Evolutionary conservation across 1,140 invertebrate species (phyloP).

Genomic region (Zaprionus africanus): DNA sequence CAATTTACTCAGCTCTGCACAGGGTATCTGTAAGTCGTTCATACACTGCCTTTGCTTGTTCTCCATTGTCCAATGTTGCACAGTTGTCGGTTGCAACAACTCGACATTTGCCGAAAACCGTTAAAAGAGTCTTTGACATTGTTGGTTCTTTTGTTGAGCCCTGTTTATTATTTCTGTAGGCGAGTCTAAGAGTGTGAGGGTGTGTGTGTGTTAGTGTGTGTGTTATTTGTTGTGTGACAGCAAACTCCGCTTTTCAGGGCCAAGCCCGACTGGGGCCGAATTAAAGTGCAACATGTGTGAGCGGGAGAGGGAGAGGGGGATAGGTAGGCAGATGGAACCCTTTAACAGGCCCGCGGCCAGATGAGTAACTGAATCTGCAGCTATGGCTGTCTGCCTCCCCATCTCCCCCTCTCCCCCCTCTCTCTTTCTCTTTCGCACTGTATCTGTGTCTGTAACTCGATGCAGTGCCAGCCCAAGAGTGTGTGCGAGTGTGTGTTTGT

Average conservation of each 20-base stretch:
- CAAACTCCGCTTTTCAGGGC: conserved; percentile 44
- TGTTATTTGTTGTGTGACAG: conserved; percentile 52
- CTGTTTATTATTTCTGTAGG: conserved; percentile 12
- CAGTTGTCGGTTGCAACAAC: conserved; percentile 6
- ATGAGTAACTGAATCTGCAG: conserved; percentile 34
- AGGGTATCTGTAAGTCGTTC: not conserved
- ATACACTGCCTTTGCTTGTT: not conserved
- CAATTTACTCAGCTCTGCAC: not conserved
- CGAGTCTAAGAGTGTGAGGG: conserved; percentile 8
- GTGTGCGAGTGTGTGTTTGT: too few species aligned
- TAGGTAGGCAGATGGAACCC: conserved; percentile 4
- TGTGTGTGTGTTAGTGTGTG: conserved; percentile 9
- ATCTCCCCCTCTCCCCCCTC: not conserved
- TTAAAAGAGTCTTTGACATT: conserved; percentile 32
- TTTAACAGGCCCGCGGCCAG: conserved; percentile 33
- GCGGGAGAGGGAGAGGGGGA: not conserved
- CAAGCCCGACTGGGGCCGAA: conserved; percentile 33
- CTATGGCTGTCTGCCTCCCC: not conserved
- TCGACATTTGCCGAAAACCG: conserved; percentile 17
- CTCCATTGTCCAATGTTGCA: not conserved
- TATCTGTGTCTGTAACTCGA: conserved; percentile 23
- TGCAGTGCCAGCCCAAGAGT: conserved; percentile 4
- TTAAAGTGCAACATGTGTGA: conserved; percentile 40
- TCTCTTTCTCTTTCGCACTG: not conserved
- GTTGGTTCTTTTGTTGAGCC: conserved; percentile 14